A percentile compares a stretch with the other conserved stretches of the same genome.
Evolutionary conservation across 2,888 invertebrate species (phyloP).

Genomic region (Drosophila percnosoma): DNA sequence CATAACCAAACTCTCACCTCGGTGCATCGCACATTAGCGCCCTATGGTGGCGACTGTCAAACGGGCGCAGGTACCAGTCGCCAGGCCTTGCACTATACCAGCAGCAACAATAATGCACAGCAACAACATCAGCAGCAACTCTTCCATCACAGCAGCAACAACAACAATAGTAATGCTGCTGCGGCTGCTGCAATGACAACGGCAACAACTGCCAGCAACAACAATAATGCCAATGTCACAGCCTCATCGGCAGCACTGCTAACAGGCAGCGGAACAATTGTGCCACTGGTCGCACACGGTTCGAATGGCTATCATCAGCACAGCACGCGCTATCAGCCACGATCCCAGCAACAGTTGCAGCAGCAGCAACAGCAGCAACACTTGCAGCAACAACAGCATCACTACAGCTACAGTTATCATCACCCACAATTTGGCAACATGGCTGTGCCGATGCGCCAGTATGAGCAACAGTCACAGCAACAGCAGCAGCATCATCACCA

Average conservation of each 20-base stretch:
- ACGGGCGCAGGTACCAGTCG: constrained; percentile 64
- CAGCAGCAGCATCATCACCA: constrained; percentile 47
- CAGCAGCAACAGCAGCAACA: constrained; percentile 56
- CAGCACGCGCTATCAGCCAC: constrained; percentile 56
- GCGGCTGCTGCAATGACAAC: constrained; percentile 51
- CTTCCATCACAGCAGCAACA: constrained; percentile 50
- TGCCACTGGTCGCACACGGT: constrained; percentile 66
- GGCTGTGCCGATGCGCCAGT: constrained; percentile 82
- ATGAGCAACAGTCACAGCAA: constrained; percentile 61
- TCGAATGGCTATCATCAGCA: constrained; percentile 61
- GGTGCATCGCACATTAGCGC: constrained; percentile 58
- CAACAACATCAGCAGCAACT: constrained; percentile 47
- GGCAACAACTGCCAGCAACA: constrained; percentile 63
- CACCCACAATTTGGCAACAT: constrained; percentile 84
- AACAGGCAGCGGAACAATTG: constrained; percentile 69
- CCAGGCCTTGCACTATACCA: constrained; percentile 59
- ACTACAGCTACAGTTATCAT: constrained; percentile 81
- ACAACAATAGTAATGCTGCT: constrained; percentile 53
- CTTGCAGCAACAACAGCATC: constrained; percentile 56
- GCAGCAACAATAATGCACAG: constrained; percentile 51
- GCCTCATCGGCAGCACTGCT: constrained; percentile 72
- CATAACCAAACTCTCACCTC: constrained; percentile 52
- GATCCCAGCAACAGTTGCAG: constrained; percentile 51
- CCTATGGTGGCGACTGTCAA: constrained; percentile 48
- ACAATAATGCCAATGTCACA: constrained; percentile 65